Conservation (phyloP, 2,113 vertebrate species). For the Scytalopus superciliaris region DNA sequence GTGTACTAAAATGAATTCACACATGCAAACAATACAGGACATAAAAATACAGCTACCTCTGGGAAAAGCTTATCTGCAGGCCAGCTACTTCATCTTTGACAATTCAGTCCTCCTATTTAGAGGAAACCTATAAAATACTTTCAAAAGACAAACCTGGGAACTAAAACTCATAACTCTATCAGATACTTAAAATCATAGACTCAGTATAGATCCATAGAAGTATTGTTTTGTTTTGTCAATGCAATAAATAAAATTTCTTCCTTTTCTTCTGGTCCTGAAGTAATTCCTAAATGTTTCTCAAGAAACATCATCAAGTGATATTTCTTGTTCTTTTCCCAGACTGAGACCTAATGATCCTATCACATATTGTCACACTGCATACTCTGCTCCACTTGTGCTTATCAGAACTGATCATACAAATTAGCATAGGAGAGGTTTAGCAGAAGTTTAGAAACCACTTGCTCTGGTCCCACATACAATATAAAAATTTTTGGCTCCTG, state of each 20-base stretch:
- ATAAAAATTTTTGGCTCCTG: not conserved
- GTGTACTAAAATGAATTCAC: not conserved
- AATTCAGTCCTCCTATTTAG: not conserved
- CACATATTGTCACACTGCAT: not conserved
- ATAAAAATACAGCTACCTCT: not conserved
- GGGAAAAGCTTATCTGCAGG: not conserved
- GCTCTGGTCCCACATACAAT: not conserved
- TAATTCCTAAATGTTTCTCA: not conserved
- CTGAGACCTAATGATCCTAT: not conserved
- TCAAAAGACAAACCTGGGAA: conserved; percentile 1
- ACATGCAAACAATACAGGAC: not conserved
- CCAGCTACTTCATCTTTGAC: not conserved
- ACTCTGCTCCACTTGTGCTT: not conserved
- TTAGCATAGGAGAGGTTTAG: not conserved
- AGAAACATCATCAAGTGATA: not conserved
- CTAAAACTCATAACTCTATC: not conserved
- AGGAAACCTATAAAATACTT: not conserved
- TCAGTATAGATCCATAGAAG: not conserved
- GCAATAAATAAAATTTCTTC: not conserved
- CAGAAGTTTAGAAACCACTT: not conserved
- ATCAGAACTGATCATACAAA: not conserved
- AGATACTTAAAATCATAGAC: not conserved
- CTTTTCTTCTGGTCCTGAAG: not conserved
- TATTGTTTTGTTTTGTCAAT: not conserved
- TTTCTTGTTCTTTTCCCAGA: not conserved